These are phyloP conservation scores for Poeciliopsis retropinna DNA, from an alignment of 2,113 vertebrate genomes.

Conservation along the genomic window DNA sequence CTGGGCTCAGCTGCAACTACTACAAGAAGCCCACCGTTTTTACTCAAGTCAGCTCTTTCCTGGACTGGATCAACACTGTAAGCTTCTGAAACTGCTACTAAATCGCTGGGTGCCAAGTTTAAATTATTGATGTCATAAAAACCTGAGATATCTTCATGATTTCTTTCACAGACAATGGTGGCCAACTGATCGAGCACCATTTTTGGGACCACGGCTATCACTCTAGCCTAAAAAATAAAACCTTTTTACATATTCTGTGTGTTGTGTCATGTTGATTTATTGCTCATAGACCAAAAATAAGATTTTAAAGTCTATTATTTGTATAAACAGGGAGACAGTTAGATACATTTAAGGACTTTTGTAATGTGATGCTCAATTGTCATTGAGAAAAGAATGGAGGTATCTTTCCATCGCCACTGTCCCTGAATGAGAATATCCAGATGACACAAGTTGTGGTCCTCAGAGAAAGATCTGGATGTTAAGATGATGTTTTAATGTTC, in stretches of 20 bases:
- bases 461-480: no score
- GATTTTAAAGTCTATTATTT: no score
- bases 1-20: constrained; percentile 83
- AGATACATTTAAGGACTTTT: no score
- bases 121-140: background rate
- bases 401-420: constrained; percentile 41
- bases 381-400: constrained; percentile 73
- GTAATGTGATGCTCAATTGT: constrained; percentile 7
- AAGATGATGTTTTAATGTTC: background rate
- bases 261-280: background rate
- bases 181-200: background rate
- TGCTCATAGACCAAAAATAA: background rate
- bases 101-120: background rate
- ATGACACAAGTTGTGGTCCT: constrained; percentile 24
- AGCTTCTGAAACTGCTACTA: constrained; percentile 34
- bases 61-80: constrained; percentile 86
- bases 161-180: background rate
- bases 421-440: constrained; percentile 67
- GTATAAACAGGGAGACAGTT: no score
- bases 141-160: background rate
- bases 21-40: constrained; percentile 88
- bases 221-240: background rate
- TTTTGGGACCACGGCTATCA: background rate
- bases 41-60: constrained; percentile 88
- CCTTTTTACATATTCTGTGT: background rate